These are phyloP conservation scores for Lucinisca nassula DNA, from an alignment of 2,888 invertebrate genomes.

Conservation along the genomic window DNA sequence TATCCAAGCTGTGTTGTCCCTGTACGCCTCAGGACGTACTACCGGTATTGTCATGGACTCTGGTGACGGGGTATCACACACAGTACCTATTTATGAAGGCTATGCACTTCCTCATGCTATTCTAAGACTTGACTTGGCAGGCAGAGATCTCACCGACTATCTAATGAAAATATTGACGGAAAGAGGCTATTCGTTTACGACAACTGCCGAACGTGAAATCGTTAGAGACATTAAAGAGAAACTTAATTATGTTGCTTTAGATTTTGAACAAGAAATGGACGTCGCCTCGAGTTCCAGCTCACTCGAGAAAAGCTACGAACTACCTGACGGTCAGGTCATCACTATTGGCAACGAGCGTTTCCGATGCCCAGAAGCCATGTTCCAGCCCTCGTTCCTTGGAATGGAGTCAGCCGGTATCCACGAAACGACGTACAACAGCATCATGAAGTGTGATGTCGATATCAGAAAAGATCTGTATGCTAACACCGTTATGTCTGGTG, in stretches of 20 bases:
- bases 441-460: slow-evolving; percentile 87
- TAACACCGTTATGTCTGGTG: slow-evolving; percentile 94
- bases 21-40: slow-evolving; percentile 95
- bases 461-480: slow-evolving; percentile 87
- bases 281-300: slow-evolving; percentile 84
- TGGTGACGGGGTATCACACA: slow-evolving; percentile 98
- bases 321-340: slow-evolving; percentile 87
- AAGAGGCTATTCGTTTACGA: slow-evolving; percentile 88
- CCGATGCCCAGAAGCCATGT: slow-evolving; percentile 86
- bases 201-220: slow-evolving; percentile 92
- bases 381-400: slow-evolving; percentile 87
- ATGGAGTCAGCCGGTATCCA: slow-evolving; percentile 87
- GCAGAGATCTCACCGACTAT: slow-evolving; percentile 85
- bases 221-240: slow-evolving; percentile 97
- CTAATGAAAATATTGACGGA: slow-evolving; percentile 89
- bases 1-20: slow-evolving; percentile 96
- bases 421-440: slow-evolving; percentile 87
- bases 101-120: slow-evolving; percentile 98
- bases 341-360: slow-evolving; percentile 87
- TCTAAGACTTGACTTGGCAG: slow-evolving; percentile 71
- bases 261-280: slow-evolving; percentile 87
- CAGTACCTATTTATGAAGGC: slow-evolving; percentile 97
- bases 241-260: slow-evolving; percentile 86
- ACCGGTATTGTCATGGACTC: slow-evolving; percentile 90
- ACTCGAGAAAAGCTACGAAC: slow-evolving; percentile 87